Base-by-base conservation (phyloP, 2,888 invertebrate species). In the Aporophyla nigra region DNA sequence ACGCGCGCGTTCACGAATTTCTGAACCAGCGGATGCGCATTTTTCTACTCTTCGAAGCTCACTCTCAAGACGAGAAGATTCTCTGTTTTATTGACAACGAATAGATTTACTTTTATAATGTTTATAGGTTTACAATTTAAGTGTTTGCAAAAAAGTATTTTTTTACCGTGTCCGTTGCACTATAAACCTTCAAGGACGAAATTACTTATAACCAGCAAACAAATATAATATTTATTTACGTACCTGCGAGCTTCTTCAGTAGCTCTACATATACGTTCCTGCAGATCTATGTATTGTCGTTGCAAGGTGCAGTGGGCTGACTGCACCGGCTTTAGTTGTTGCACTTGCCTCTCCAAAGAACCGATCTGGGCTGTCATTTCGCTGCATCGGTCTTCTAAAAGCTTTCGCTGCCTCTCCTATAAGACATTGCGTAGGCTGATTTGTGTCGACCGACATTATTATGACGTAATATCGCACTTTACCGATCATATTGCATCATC, bases 31-130 rank as follows among this genome's bases (percentile, higher is more conserved):
- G 72, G 92, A 89, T 4, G 94, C 96, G 78, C 94, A 92, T 14
- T 92, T 90, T 80, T 96, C 96, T 27, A 96, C 95, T 82, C 95
- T 90, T 6, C 95, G 93, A 5, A 96, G 87, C 76, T 95, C 95
- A 27, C 84, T 88, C 84, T 95, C 96, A 51, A 96, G 91, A 2
- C 92, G 93, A 71, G 89, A 89, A 16, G 92, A 92, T 85, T 95
- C 95, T 82, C 96, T 96, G 72, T 53, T 74, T 19, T 40, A 58
- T 49, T 43, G 16, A 33, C 21, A 54, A 12, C 2, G 2, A 66
- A 74, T 49, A 21, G 5, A 53, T 53, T 74, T 43, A 43, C 2
- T 53, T 61, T 24, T 27, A 6, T 46, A 6, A 67, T 67, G 5
- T n/a, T n/a, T n/a, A n/a, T n/a, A n/a, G n/a, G n/a, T n/a, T n/a